Percentiles rank a stretch among this genome's conserved stretches.
These are phyloP conservation scores for Sinhomidia bicolor DNA, from an alignment of 2,888 invertebrate genomes.

Conservation along the genomic window DNA sequence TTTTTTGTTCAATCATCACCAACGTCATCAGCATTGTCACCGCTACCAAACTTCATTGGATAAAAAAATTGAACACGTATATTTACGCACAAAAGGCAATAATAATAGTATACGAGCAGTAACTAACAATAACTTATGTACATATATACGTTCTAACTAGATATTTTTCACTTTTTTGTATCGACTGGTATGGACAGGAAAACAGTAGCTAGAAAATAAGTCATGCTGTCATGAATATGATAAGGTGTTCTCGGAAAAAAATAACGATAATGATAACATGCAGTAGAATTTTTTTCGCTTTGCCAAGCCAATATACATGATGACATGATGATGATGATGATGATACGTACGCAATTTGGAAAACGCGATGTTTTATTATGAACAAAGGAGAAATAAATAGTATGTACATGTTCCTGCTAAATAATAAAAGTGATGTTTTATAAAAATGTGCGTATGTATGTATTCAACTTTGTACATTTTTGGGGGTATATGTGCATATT, in stretches of 20 bases:
- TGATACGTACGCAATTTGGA: neutral
- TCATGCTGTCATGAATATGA: conserved; percentile 18
- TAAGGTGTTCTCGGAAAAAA: neutral
- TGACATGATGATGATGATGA: neutral
- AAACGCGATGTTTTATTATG: conserved; percentile 10
- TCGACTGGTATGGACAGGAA: too few species aligned
- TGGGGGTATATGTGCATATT: neutral
- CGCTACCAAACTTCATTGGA: too few species aligned
- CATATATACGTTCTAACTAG: neutral
- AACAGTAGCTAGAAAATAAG: neutral
- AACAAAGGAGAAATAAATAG: neutral
- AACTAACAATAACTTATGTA: too few species aligned
- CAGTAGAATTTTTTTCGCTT: neutral
- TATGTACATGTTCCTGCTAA: conserved; percentile 6
- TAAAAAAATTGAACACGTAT: too few species aligned
- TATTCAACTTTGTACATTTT: neutral
- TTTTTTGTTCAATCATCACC: too few species aligned
- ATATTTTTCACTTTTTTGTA: neutral
- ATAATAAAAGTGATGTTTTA: neutral
- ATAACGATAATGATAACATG: conserved; percentile 29
- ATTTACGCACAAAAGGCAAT: too few species aligned
- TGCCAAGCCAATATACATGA: neutral
- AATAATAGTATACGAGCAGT: too few species aligned
- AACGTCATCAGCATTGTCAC: too few species aligned
- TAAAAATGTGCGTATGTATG: neutral